Base-by-base conservation (phyloP, 2,888 invertebrate species). In the Plebejus argus region DNA sequence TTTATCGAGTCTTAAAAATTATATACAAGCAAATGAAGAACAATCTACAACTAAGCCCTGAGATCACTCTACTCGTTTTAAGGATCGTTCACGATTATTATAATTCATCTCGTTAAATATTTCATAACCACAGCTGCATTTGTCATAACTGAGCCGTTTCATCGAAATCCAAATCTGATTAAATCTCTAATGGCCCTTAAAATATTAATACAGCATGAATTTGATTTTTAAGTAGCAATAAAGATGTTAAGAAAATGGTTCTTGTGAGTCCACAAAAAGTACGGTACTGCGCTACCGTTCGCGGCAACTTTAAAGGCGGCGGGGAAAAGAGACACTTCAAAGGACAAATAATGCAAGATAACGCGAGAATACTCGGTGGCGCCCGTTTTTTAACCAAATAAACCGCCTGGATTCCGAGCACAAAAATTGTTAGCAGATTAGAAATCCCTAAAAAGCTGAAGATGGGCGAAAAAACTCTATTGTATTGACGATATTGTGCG, bases 341-440 rank as follows among this genome's bases (percentile, higher is more conserved):
- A 90, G 90, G 91, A 93, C 92, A 93, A 94, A 93, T 92, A 92
- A 90, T 89, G 83, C 85, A 84, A 92, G 93, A 94, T 93, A 93
- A 89, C 89, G 18, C 8, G 83, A 82, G 85, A 84, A 86, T 85
- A 85, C 83, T 84, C 81, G 82, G 82, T 84, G 90, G 91, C 90
- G 91, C 90, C 90, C 86, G 83, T 90, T 92, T 92, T 87, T 84
- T 86, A 83, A 85, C 83, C 79, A 87, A 84, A 89, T 89, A 88
- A 89, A 91, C 88, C 87, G 71, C 74, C 76, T 76, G 72, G 18
- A 39, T 39, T 20, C 45, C 1, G 15, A 45, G 7, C 72, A 20
- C 39, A 10, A 49, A 53, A 6, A 53, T 49, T 28, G 23, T 49
- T 28, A 53, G 28, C 49, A 74, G 49, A 74, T 53, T 53, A 45